phyloP scores from a whole-genome alignment of 2,888 invertebrate species.

The Drosophila mayaguana region DNA sequence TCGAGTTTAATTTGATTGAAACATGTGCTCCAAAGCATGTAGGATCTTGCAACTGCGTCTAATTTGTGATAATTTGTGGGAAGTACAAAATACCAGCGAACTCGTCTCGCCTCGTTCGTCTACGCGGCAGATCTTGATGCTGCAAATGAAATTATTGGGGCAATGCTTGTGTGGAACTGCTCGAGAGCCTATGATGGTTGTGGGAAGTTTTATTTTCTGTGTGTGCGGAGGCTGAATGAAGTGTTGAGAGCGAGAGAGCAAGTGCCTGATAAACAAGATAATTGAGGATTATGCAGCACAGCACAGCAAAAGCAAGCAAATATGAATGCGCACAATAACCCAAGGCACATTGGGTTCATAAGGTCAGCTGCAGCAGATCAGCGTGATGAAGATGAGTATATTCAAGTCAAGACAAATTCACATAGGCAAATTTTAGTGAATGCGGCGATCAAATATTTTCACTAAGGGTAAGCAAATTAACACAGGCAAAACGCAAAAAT shows the following conservation, averaged over 20 bases:
- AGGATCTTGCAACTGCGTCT: slow-evolving; percentile 63
- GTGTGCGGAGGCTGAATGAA: slow-evolving; percentile 18
- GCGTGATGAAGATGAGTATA: neutral
- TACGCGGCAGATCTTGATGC: slow-evolving; percentile 35
- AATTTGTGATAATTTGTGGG: slow-evolving; percentile 80
- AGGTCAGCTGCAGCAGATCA: slow-evolving; percentile 13
- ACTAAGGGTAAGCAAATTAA: no score
- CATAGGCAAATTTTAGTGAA: neutral
- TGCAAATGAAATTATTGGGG: slow-evolving; percentile 54
- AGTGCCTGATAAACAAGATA: slow-evolving; percentile 56
- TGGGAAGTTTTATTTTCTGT: slow-evolving; percentile 33
- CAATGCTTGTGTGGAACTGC: slow-evolving; percentile 24
- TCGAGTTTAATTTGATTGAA: slow-evolving; percentile 72
- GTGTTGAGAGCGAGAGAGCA: slow-evolving; percentile 49
- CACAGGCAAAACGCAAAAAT: no score
- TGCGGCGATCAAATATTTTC: no score
- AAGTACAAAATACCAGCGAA: slow-evolving; percentile 52
- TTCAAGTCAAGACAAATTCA: neutral
- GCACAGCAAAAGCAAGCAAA: slow-evolving; percentile 6
- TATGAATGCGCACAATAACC: slow-evolving; percentile 8
- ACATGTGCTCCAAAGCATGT: slow-evolving; percentile 64
- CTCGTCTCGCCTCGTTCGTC: slow-evolving; percentile 10
- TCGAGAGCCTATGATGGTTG: slow-evolving; percentile 13
- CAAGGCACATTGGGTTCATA: slow-evolving; percentile 4
- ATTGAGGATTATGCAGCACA: slow-evolving; percentile 47